Base-by-base conservation (phyloP, 2,888 invertebrate species). In the Nomada goodeniana region DNA sequence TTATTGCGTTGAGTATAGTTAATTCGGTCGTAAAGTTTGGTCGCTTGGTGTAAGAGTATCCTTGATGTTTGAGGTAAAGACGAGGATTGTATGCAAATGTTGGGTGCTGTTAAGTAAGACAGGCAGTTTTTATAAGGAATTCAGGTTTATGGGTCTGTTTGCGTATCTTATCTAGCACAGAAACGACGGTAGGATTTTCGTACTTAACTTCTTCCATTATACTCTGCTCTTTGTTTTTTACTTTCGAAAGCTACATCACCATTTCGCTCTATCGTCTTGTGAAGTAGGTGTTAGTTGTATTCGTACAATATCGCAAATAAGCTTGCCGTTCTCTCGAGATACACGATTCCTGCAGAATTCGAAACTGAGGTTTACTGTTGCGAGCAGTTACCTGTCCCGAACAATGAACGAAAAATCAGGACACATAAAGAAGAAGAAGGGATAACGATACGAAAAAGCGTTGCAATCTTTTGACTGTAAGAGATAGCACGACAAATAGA, bases 291-390 rank as follows among this genome's bases (percentile, higher is more conserved):
- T 15, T 36, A n/a, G 61, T 36, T 61, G 0, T 13, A 20, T 20
- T 63, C 64, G 44, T 10, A 18, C n/a, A 59, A 63, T 44, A 20
- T 44, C 44, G 4, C 50, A 18, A 47, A 26, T 50, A 64, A 50
- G 47, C 64, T 7, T 50, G 15, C 47, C 26, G 47, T 64, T 50
- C 60, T 5, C 36, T 15, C 23, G n/a, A 70, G 59, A 5, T 15
- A 9, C 26, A 61, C 53, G 53, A 68, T n/a, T 50, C n/a, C 52
- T 59, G n/a, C 44, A 61, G 61, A 75, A 75, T 68, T 75, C 36
- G 68, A 47, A 36, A 13, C 53, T 52, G 47, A 20, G 53, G 68
- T 61, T 20, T 29, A 20, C 67, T 42, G 18, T 20, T 68, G 47
- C 47, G 11, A 47, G 29, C 7, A 29, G 7, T 7, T 36, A 36